phyloP scores from a whole-genome alignment of 2,113 vertebrate species.

The Eptesicus fuscus region DNA sequence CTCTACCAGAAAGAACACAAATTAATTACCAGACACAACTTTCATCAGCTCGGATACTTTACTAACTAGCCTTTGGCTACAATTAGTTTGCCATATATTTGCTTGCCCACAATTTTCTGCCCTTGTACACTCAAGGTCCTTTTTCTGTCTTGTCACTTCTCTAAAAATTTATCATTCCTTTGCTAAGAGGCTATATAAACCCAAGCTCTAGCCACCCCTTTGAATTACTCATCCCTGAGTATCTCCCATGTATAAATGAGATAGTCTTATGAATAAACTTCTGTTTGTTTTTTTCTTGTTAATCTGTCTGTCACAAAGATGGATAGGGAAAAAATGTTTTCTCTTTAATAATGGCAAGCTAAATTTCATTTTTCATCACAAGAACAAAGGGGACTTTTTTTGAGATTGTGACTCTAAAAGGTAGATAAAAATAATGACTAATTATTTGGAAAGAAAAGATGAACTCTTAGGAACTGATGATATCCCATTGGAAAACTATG shows the following conservation, averaged over 20 bases:
- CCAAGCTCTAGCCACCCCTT: neutral
- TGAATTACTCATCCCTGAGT: neutral
- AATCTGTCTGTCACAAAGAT: neutral
- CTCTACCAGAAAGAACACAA: neutral
- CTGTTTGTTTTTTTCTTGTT: neutral
- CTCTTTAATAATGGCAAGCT: neutral
- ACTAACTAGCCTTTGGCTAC: neutral
- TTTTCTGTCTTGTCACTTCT: neutral
- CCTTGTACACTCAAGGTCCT: neutral
- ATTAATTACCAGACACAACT: neutral
- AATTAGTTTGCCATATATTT: neutral
- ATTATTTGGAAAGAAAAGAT: neutral
- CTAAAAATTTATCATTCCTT: neutral
- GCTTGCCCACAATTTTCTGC: neutral
- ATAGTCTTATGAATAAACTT: neutral
- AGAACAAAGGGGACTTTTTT: neutral
- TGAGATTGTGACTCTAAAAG: neutral
- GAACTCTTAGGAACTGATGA: neutral
- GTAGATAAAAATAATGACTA: neutral
- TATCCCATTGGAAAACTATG: neutral
- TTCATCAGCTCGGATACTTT: neutral
- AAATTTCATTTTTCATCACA: constrained; percentile 5
- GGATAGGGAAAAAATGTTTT: neutral
- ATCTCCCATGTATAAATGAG: neutral
- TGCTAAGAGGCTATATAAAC: neutral